A percentile compares a stretch with the other conserved stretches of the same genome.
Conservation (phyloP, 2,797 vertebrate genomes). For the Epinephelus malabaricus region DNA sequence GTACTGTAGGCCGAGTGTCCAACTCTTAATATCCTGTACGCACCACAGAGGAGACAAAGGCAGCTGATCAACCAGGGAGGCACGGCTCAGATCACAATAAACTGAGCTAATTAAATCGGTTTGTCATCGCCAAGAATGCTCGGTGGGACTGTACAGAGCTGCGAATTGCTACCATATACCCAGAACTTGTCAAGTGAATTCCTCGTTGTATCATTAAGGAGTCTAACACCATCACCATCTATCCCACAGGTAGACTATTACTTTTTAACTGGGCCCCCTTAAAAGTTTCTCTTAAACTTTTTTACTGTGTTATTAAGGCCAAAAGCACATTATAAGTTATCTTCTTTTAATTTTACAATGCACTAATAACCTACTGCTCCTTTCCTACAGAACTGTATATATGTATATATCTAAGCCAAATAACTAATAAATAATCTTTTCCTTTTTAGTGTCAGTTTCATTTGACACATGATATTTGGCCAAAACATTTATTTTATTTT, state of each 20-base stretch:
- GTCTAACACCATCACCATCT: constrained; percentile 2
- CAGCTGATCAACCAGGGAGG: constrained; percentile 54
- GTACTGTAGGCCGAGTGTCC: constrained; percentile 31
- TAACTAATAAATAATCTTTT: neutral
- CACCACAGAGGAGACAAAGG: constrained; percentile 54
- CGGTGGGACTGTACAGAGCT: constrained; percentile 25
- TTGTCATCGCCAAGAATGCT: constrained; percentile 51
- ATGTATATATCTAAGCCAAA: neutral
- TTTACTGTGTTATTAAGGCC: neutral
- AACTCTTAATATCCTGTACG: constrained; percentile 54
- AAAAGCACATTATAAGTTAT: neutral
- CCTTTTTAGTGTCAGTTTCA: neutral
- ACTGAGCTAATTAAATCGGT: constrained; percentile 68
- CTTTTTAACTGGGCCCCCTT: constrained; percentile 5
- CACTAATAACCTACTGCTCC: neutral
- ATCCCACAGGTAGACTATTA: constrained; percentile 27
- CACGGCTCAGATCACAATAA: constrained; percentile 54
- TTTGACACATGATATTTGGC: neutral
- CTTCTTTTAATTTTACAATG: neutral
- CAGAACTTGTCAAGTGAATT: constrained; percentile 32
- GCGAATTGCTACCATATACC: constrained; percentile 15
- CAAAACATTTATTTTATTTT: too few species aligned
- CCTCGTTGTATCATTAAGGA: constrained; percentile 39
- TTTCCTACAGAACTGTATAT: neutral
- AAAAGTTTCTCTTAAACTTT: neutral